These are phyloP conservation scores for Pantelozetes paolii DNA, from an alignment of 2,888 invertebrate species.

Conservation along the genomic window DNA sequence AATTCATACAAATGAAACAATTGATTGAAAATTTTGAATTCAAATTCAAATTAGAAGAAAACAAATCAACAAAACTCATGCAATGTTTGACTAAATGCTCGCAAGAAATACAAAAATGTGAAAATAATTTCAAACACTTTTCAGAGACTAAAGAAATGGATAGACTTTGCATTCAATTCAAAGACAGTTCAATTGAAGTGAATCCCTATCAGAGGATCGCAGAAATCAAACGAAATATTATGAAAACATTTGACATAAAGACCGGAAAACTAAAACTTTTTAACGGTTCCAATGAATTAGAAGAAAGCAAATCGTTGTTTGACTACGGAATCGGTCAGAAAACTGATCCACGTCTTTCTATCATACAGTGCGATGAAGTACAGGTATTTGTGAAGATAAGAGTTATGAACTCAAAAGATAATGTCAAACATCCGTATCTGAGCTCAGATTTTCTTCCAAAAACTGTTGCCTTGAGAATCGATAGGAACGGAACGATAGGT, in stretches of 20 bases:
- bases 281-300: neutral
- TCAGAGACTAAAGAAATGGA: neutral
- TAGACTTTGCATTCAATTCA: neutral
- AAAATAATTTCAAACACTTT: neutral
- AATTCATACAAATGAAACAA: neutral
- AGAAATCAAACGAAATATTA: neutral
- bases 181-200: neutral
- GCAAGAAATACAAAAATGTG: neutral
- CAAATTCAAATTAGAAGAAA: neutral
- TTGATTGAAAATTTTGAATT: neutral
- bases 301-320: neutral
- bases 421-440: slow-evolving; percentile 13
- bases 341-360: neutral
- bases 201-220: neutral
- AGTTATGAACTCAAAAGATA: slow-evolving; percentile 12
- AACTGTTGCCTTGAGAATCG: slow-evolving; percentile 4
- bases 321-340: neutral
- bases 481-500: neutral
- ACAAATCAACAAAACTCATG: neutral
- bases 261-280: slow-evolving; percentile 10
- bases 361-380: slow-evolving; percentile 11
- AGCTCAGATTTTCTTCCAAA: slow-evolving; percentile 12
- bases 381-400: slow-evolving; percentile 16
- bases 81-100: neutral
- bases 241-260: slow-evolving; percentile 6